A percentile compares a stretch with the other conserved stretches of the same genome.
Conservation (phyloP, 1,140 invertebrate species). For the Tetraneura akinire region DNA sequence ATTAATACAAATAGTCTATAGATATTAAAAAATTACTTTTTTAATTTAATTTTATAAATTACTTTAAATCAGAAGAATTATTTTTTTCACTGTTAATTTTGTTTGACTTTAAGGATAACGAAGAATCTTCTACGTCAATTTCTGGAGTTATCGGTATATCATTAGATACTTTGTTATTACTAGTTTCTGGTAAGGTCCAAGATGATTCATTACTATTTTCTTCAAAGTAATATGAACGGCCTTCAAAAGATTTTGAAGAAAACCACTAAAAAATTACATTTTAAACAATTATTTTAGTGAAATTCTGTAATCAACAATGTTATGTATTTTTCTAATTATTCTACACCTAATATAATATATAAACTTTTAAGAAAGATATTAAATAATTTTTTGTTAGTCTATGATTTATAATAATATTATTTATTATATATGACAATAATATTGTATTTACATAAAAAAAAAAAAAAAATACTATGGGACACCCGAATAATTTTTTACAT, state of each 20-base stretch:
- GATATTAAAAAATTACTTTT: background rate
- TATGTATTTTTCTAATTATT: background rate
- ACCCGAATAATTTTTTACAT: background rate
- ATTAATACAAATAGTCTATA: background rate
- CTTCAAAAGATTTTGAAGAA: conserved; percentile 64
- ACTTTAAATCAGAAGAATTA: conserved; percentile 9
- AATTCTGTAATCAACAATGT: no score
- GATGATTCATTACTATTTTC: conserved; percentile 66
- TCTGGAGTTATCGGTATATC: background rate
- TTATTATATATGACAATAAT: no score
- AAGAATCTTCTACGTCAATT: conserved; percentile 19
- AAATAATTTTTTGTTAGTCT: no score
- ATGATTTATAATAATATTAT: no score
- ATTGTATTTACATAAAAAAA: background rate
- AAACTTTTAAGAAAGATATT: background rate
- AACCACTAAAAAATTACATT: conserved; percentile 62
- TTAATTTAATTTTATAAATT: conserved; percentile 21
- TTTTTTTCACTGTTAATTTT: conserved; percentile 33
- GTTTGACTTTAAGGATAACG: conserved; percentile 25
- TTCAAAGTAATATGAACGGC: conserved; percentile 67
- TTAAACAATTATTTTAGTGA: background rate
- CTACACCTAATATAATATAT: no score
- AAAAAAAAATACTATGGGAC: background rate
- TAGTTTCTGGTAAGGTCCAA: conserved; percentile 63
- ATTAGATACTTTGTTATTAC: background rate